Conservation (phyloP, 2,797 vertebrate species). For the Discoglossus pictus region DNA sequence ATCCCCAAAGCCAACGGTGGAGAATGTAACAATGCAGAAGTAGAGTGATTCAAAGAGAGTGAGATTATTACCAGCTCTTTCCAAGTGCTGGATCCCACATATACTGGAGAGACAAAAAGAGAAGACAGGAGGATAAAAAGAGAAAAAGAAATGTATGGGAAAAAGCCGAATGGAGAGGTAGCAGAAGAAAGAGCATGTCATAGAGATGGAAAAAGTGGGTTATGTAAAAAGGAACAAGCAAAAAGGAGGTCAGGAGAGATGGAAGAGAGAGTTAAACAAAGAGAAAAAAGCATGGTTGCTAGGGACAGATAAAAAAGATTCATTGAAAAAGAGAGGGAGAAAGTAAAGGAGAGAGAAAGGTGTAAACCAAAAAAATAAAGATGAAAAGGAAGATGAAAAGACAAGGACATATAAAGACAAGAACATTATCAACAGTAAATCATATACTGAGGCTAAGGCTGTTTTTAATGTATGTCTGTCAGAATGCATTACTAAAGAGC, state of each 20-base stretch:
- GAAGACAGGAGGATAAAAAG: not conserved
- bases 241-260: too few species aligned
- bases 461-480: too few species aligned
- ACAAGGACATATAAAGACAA: not conserved
- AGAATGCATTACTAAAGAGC: too few species aligned
- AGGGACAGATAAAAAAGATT: too few species aligned
- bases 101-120: constrained; percentile 63
- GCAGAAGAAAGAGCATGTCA: not conserved
- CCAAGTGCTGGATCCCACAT: constrained; percentile 83
- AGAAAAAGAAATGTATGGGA: not conserved
- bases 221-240: not conserved
- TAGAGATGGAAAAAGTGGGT: too few species aligned
- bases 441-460: too few species aligned
- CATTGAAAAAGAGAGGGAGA: not conserved
- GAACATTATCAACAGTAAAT: too few species aligned
- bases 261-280: not conserved
- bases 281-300: not conserved
- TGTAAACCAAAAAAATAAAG: too few species aligned
- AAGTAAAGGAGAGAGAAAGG: not conserved
- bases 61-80: constrained; percentile 81
- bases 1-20: constrained; percentile 82
- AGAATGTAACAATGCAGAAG: constrained; percentile 85
- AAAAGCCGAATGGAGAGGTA: not conserved
- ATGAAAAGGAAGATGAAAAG: not conserved
- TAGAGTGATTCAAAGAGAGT: constrained; percentile 83